A percentile compares a stretch with the other conserved stretches of the same genome.
Evolutionary conservation across 2,113 vertebrate species (phyloP).

Genomic region (Sturnus vulgaris): DNA sequence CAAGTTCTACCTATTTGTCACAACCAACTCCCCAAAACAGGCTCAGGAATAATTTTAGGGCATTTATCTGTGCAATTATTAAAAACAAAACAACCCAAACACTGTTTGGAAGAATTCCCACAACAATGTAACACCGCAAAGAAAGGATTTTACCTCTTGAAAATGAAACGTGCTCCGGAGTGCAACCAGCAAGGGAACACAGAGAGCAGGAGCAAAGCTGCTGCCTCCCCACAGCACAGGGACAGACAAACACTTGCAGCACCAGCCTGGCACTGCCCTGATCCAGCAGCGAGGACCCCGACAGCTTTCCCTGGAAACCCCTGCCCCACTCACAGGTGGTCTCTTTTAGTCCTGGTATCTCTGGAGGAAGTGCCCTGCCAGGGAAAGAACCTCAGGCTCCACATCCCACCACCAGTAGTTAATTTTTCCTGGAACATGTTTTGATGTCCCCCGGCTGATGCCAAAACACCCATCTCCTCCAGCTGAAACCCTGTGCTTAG

Average conservation of each 20-base stretch:
- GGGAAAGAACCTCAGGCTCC: not conserved
- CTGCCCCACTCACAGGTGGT: not conserved
- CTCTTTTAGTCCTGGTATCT: not conserved
- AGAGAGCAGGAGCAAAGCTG: not conserved
- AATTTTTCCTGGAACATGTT: not conserved
- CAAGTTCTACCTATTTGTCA: not conserved
- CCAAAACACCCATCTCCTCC: not conserved
- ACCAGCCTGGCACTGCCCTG: not conserved
- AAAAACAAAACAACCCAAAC: not conserved
- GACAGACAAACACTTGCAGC: not conserved
- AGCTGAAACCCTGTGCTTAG: not conserved
- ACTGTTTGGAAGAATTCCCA: not conserved
- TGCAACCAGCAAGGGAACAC: fast-evolving
- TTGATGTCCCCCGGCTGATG: fast-evolving
- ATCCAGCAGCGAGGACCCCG: fast-evolving
- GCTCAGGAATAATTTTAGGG: not conserved
- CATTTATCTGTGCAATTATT: not conserved
- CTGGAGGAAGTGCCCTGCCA: not conserved
- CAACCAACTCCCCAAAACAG: not conserved
- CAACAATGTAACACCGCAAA: fast-evolving
- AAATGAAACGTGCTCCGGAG: fast-evolving
- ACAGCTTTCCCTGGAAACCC: not conserved
- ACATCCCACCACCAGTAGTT: not conserved
- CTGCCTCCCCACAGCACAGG: not conserved
- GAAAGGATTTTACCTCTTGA: not conserved